Base-by-base conservation (phyloP, 2,888 invertebrate genomes). In the Galerucella nymphaeae region DNA sequence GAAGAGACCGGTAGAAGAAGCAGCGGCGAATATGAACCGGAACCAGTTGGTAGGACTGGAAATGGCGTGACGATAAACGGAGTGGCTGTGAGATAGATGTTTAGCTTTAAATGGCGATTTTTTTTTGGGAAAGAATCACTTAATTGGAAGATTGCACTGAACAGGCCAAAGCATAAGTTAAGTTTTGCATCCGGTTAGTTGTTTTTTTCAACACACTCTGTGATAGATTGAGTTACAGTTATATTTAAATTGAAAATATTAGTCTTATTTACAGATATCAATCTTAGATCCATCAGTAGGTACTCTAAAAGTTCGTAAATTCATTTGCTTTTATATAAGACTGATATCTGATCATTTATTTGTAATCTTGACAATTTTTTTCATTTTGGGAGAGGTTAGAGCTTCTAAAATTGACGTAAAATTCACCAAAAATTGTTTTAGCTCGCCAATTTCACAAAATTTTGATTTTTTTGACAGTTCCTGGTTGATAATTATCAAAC, bases 31-130 rank as follows among this genome's bases (percentile, higher is more conserved):
- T 90, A 90, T 82, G 91, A 91, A 81, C 93, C 93, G 0, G 93
- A 93, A 79, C 93, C 93, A 11, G 86, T 89, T 0, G 87, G 89
- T 50, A 82, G 86, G 73, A 73, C 82, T 38, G 87, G 88, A 75
- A 91, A 90, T 63, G 91, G 91, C 23, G 93, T 96, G 81, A 96
- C 96, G 59, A 96, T 96, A 81, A 96, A 96, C 83, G 96, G 96
- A 10, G 95, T 96, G 62, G 93, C 95, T 53, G 94, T 96, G 65
- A 92, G 94, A 88, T 95, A 75, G 73, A 53, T 30, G 2, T 59
- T 58, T 30, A 61, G 14, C 4, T 13, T n/a, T 2, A 58, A 23
- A 23, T 58, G 20, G 30, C 10, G 16, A 30, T 30, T 30, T 30
- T 38, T 38, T 38, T 38, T 38, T 38, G 30, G 8, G 8, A 38